Evolutionary conservation across 2,888 invertebrate species (phyloP).

Genomic region (Erebia epiphron): DNA sequence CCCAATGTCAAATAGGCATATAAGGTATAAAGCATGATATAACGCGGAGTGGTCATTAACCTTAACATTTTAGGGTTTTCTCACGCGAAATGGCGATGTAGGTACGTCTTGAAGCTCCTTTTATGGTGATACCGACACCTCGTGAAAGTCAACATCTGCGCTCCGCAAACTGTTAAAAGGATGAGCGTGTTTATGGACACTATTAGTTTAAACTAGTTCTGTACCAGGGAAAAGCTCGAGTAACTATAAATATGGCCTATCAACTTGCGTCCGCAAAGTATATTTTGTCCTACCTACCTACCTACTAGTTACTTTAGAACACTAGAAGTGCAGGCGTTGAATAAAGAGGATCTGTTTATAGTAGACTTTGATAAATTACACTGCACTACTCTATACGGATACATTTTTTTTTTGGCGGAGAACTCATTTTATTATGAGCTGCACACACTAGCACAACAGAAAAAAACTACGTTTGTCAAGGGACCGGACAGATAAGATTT

Average conservation of each 20-base stretch:
- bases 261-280: too few species aligned
- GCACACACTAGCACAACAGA: too few species aligned
- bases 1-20: constrained; percentile 2
- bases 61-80: constrained; percentile 23
- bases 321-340: too few species aligned
- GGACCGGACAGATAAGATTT: too few species aligned
- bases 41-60: constrained; percentile 20
- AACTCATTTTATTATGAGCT: too few species aligned
- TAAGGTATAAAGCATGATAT: constrained; percentile 1
- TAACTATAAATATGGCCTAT: neutral
- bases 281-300: too few species aligned
- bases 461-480: too few species aligned
- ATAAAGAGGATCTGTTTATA: too few species aligned
- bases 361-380: too few species aligned
- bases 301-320: too few species aligned
- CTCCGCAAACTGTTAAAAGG: constrained; percentile 20
- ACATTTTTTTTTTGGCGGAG: too few species aligned
- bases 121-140: constrained; percentile 26
- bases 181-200: constrained; percentile 9
- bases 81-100: constrained; percentile 21
- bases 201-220: constrained; percentile 20
- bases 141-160: constrained; percentile 24
- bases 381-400: too few species aligned
- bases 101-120: constrained; percentile 16
- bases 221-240: neutral